phyloP scores from a whole-genome alignment of 2,113 vertebrate genomes.

The Mormoops blainvillei region DNA sequence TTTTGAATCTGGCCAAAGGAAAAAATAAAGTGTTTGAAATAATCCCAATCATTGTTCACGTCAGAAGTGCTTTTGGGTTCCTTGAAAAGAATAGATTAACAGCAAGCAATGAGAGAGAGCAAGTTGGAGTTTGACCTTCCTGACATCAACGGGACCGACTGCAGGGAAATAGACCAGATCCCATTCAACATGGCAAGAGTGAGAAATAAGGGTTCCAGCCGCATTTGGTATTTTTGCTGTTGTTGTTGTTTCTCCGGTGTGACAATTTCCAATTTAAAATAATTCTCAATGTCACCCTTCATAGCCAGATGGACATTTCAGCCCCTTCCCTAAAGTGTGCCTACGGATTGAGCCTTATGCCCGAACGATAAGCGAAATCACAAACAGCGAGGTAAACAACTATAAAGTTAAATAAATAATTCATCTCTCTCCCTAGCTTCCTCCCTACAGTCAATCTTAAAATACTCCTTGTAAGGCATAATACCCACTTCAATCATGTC shows the following conservation, averaged over 20 bases:
- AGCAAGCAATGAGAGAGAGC: constrained; percentile 67
- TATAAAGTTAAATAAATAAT: constrained; percentile 71
- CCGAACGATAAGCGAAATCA: constrained; percentile 7
- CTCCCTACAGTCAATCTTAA: constrained; percentile 55
- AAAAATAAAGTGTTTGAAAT: constrained; percentile 51
- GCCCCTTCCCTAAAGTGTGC: neutral
- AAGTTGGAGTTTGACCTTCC: constrained; percentile 77
- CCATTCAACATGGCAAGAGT: constrained; percentile 49
- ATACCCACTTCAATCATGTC: constrained; percentile 75
- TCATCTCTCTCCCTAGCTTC: neutral
- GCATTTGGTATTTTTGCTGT: constrained; percentile 59
- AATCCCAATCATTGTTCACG: constrained; percentile 75
- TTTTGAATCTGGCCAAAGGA: constrained; percentile 39
- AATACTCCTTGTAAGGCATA: constrained; percentile 72
- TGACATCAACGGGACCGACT: constrained; percentile 50
- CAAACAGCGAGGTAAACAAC: constrained; percentile 20
- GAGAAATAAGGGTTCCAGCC: constrained; percentile 34
- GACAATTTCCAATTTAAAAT: constrained; percentile 39
- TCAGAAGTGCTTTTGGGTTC: constrained; percentile 77
- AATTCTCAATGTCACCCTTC: constrained; percentile 48
- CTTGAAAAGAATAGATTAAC: constrained; percentile 72
- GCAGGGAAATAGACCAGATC: constrained; percentile 68
- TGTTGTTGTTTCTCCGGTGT: constrained; percentile 53
- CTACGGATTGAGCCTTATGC: rapidly evolving
- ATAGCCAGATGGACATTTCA: neutral